Evolutionary conservation across 2,113 vertebrate genomes (phyloP).

Genomic region (Tupaia tana): DNA sequence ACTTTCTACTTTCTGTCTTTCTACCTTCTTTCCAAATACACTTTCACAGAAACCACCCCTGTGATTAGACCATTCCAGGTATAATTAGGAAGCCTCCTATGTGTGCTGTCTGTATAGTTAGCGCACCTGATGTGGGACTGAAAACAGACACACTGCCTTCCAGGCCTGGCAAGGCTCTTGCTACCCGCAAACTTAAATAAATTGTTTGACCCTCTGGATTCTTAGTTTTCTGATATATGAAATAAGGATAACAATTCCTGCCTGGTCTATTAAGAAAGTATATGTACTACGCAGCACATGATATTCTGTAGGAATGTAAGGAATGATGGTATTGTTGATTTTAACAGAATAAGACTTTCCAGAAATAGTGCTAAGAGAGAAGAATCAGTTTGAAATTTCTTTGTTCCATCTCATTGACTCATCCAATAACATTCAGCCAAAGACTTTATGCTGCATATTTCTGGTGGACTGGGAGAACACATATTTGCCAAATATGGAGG

Average conservation of each 20-base stretch:
- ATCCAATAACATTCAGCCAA: neutral
- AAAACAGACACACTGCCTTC: neutral
- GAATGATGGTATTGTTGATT: neutral
- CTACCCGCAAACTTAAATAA: neutral
- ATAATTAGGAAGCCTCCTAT: neutral
- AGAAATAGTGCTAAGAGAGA: neutral
- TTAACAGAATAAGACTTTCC: slow-evolving; percentile 8
- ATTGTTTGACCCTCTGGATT: neutral
- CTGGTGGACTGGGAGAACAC: neutral
- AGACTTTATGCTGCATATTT: neutral
- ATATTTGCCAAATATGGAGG: neutral
- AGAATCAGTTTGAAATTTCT: neutral
- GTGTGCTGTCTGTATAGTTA: neutral
- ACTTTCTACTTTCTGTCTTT: neutral
- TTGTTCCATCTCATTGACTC: slow-evolving; percentile 29
- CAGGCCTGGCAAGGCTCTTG: neutral
- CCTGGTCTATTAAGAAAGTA: neutral
- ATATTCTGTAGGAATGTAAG: neutral
- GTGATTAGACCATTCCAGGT: neutral
- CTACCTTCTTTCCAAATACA: slow-evolving; percentile 5
- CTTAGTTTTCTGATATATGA: slow-evolving; percentile 13
- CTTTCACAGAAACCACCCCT: neutral
- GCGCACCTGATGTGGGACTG: neutral
- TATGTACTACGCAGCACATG: neutral
- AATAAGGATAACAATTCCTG: neutral